Conservation (phyloP, 1,140 invertebrate species). For the Babylonia areolata region DNA sequence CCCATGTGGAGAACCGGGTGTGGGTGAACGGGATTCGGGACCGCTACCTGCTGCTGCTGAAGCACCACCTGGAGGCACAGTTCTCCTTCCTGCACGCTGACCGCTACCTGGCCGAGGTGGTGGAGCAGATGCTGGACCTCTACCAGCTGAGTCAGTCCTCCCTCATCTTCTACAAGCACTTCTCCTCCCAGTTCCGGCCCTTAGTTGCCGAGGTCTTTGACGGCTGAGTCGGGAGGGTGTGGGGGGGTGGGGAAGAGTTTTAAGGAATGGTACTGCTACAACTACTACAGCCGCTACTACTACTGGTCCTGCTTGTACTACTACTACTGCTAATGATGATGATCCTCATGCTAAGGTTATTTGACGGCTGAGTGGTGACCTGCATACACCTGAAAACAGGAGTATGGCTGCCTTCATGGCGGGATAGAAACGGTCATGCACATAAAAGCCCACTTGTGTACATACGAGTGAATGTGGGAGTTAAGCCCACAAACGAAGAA, state of each 20-base stretch:
- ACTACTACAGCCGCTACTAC: too few relatives aligned
- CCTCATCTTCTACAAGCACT: slow-evolving; percentile 19
- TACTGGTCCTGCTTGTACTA: too few relatives aligned
- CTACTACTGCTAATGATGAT: too few relatives aligned
- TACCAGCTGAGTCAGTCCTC: not conserved
- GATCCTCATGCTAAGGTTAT: too few relatives aligned
- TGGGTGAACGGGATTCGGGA: not conserved
- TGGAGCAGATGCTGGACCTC: slow-evolving; percentile 8
- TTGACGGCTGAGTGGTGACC: too few relatives aligned
- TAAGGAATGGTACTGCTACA: too few relatives aligned
- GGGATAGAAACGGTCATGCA: too few relatives aligned
- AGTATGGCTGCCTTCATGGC: too few relatives aligned
- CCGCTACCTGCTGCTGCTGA: slow-evolving; percentile 30
- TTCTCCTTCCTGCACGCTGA: slow-evolving; percentile 35
- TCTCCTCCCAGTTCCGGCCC: slow-evolving; percentile 6
- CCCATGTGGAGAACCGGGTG: not conserved
- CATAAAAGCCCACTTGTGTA: too few relatives aligned
- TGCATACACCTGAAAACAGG: too few relatives aligned
- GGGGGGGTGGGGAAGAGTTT: not conserved
- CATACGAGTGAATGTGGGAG: too few relatives aligned
- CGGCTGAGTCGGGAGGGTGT: not conserved
- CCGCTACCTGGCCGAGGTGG: slow-evolving; percentile 17
- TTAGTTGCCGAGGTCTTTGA: slow-evolving; percentile 13
- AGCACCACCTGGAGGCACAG: slow-evolving; percentile 32
- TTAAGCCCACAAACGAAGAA: too few relatives aligned